Conservation (phyloP, 2,113 vertebrate species). For the Sitta europaea region DNA sequence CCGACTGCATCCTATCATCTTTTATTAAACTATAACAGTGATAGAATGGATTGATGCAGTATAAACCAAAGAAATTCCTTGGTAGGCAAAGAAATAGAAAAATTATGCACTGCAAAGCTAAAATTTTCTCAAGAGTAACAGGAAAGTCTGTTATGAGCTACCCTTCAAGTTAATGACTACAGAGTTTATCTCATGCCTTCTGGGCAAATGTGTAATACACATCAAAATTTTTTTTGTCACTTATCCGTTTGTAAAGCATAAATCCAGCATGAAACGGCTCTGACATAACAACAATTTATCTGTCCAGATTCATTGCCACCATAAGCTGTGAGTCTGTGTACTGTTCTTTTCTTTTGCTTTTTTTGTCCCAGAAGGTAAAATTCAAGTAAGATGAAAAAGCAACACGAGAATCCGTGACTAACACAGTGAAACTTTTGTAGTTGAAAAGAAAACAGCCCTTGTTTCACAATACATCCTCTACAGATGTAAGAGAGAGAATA, state of each 20-base stretch:
- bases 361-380: background rate
- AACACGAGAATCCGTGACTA: fast-evolving
- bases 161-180: background rate
- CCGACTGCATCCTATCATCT: background rate
- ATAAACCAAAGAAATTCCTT: background rate
- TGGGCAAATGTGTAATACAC: background rate
- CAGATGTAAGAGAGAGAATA: background rate
- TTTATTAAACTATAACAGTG: background rate
- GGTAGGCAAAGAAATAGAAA: background rate
- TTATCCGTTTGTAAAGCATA: background rate
- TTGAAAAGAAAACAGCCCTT: background rate
- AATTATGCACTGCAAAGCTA: background rate
- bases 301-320: background rate
- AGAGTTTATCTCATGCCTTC: background rate
- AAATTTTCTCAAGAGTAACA: background rate
- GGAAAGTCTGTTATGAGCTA: background rate
- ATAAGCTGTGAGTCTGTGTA: background rate
- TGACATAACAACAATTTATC: background rate
- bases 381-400: background rate
- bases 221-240: background rate
- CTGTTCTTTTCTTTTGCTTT: background rate
- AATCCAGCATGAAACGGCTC: background rate
- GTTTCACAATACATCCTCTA: background rate
- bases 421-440: background rate
- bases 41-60: background rate